Conservation (phyloP, 2,888 invertebrate species). For the Autographa gamma region DNA sequence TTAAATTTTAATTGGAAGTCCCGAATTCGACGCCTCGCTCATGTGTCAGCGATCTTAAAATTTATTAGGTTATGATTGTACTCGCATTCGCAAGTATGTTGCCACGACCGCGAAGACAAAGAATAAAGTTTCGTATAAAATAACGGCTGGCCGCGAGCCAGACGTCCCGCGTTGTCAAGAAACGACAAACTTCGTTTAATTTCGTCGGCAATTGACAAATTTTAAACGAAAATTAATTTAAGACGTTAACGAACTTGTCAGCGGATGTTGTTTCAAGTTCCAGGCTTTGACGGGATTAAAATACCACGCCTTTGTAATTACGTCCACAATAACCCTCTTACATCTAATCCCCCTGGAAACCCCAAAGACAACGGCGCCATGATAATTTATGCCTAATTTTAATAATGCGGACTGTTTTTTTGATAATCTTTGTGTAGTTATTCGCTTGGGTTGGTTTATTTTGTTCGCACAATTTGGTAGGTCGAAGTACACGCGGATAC, state of each 20-base stretch:
- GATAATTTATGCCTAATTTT: constrained; percentile 45
- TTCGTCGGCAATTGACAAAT: constrained; percentile 77
- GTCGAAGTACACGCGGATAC: constrained; percentile 20
- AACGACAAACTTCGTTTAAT: constrained; percentile 79
- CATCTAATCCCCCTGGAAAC: constrained; percentile 60
- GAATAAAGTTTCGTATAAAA: constrained; percentile 62
- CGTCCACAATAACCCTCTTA: constrained; percentile 61
- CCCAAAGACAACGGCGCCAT: constrained; percentile 32
- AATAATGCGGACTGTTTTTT: constrained; percentile 23
- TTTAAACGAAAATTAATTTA: constrained; percentile 80
- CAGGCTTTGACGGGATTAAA: constrained; percentile 72
- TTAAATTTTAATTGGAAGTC: constrained; percentile 62
- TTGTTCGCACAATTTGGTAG: constrained; percentile 56
- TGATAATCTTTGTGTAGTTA: constrained; percentile 52
- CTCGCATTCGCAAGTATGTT: constrained; percentile 35
- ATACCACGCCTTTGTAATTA: constrained; percentile 73
- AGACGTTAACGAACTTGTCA: constrained; percentile 76
- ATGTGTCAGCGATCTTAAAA: constrained; percentile 57
- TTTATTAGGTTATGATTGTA: constrained; percentile 57
- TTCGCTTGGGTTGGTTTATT: constrained; percentile 50
- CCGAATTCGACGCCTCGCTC: constrained; percentile 57
- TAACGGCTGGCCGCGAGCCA: constrained; percentile 75
- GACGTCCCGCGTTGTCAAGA: constrained; percentile 71
- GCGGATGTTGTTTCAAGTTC: constrained; percentile 73
- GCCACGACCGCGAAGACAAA: constrained; percentile 40